Percentiles rank a stretch among this genome's conserved stretches.
These are phyloP conservation scores for Ascidia mentula DNA, from an alignment of 23 tunicate genomes.

Conservation along the genomic window DNA sequence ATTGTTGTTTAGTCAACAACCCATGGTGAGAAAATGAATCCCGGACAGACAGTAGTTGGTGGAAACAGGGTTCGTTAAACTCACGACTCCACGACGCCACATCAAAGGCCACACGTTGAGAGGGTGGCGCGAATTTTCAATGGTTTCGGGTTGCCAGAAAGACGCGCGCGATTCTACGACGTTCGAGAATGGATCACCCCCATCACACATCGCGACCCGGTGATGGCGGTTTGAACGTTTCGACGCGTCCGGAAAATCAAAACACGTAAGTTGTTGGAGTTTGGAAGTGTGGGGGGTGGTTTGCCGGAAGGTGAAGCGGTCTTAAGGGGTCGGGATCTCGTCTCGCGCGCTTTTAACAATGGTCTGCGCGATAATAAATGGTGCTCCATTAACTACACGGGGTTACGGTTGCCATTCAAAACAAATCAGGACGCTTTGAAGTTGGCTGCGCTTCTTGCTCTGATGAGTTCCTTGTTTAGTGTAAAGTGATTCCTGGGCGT, in stretches of 20 bases:
- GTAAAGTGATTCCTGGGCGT: slow-evolving; percentile 25
- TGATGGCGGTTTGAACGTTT: not conserved
- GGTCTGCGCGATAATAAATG: slow-evolving; percentile 3
- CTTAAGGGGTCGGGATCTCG: no score
- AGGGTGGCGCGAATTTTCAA: slow-evolving; percentile 1
- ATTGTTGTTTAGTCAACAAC: not conserved
- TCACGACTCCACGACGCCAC: not conserved
- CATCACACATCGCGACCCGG: not conserved
- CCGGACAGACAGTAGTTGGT: not conserved
- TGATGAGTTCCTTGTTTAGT: slow-evolving; percentile 23
- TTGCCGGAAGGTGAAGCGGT: no score
- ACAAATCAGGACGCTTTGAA: slow-evolving; percentile 39
- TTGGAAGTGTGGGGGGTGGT: no score
- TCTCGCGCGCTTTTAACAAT: no score
- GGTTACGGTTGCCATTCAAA: slow-evolving; percentile 16
- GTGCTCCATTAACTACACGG: slow-evolving; percentile 6
- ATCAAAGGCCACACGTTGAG: not conserved
- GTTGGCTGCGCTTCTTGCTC: slow-evolving; percentile 22
- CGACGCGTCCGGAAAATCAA: not conserved
- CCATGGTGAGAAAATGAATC: not conserved
- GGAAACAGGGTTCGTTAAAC: slow-evolving; percentile 9
- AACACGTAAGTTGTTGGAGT: not conserved
- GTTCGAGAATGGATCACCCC: not conserved
- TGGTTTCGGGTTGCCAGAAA: not conserved
- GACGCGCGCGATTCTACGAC: not conserved